Conservation (phyloP, 2,888 invertebrate genomes). For the Sinelater perroti region DNA sequence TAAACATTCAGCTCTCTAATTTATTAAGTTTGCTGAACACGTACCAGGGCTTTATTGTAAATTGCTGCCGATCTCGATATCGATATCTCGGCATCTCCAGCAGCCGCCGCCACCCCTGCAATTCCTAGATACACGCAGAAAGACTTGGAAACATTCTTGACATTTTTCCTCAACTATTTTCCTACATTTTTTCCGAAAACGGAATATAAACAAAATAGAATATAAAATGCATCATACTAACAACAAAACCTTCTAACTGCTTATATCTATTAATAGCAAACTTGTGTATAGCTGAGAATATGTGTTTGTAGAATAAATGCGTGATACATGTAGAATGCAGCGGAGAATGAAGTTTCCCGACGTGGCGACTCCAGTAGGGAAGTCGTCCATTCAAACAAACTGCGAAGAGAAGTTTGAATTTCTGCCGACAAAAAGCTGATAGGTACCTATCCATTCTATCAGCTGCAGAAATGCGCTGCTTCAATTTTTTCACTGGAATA, state of each 20-base stretch:
- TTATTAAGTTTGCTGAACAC: slow-evolving; percentile 32
- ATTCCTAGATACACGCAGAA: slow-evolving; percentile 15
- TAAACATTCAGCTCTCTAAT: slow-evolving; percentile 28
- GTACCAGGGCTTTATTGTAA: slow-evolving; percentile 32
- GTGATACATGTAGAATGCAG: slow-evolving; percentile 22
- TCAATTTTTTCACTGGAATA: slow-evolving; percentile 25
- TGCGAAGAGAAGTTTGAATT: slow-evolving; percentile 15
- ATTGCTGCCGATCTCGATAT: slow-evolving; percentile 30
- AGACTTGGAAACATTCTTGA: neutral
- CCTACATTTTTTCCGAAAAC: too few relatives aligned
- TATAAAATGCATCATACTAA: too few relatives aligned
- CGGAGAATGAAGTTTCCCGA: slow-evolving; percentile 28
- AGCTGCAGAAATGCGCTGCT: slow-evolving; percentile 16
- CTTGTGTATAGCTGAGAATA: too few relatives aligned
- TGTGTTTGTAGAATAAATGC: slow-evolving; percentile 22
- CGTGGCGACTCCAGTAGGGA: slow-evolving; percentile 27
- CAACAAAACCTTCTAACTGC: too few relatives aligned
- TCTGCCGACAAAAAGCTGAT: slow-evolving; percentile 16
- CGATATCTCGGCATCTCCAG: slow-evolving; percentile 23
- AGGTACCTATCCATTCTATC: slow-evolving; percentile 26
- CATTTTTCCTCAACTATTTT: too few relatives aligned
- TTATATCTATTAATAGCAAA: too few relatives aligned
- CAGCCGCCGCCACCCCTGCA: slow-evolving; percentile 13
- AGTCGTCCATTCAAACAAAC: slow-evolving; percentile 30
- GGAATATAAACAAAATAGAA: too few relatives aligned